A percentile compares a stretch with the other conserved stretches of the same genome.
Evolutionary conservation across 2,888 invertebrate species (phyloP).

Genomic region (Ceriagrion tenellum): DNA sequence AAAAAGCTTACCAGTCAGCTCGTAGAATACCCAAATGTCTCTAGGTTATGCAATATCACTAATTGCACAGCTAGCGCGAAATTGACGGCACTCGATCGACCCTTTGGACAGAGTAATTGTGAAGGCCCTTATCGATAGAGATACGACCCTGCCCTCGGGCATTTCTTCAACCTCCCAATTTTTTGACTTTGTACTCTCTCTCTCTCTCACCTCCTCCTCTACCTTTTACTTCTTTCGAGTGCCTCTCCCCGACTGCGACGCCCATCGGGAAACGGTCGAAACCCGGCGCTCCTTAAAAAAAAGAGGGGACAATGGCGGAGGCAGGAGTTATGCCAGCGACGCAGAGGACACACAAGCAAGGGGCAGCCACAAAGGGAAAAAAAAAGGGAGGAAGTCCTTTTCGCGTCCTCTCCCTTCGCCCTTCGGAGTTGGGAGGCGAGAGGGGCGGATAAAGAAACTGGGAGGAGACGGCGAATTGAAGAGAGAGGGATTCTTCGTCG

Average conservation of each 20-base stretch:
- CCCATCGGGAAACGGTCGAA: background rate
- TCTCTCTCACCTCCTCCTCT: background rate
- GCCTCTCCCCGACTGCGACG: background rate
- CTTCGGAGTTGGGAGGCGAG: background rate
- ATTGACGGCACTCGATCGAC: too few relatives aligned
- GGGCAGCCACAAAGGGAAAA: background rate
- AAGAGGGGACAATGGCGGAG: background rate
- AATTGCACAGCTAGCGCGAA: too few relatives aligned
- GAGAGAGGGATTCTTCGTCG: conserved; percentile 1
- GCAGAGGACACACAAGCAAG: background rate
- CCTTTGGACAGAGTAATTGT: too few relatives aligned
- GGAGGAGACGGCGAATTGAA: background rate
- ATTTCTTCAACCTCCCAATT: too few relatives aligned
- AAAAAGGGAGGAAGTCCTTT: background rate
- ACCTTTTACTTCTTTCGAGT: background rate
- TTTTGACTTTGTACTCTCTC: background rate
- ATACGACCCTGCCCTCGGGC: too few relatives aligned
- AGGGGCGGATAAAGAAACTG: background rate
- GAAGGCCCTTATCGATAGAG: too few relatives aligned
- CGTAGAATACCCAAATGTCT: too few relatives aligned
- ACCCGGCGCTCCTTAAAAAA: background rate
- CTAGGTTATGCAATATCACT: too few relatives aligned
- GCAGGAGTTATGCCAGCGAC: background rate
- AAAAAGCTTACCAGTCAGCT: too few relatives aligned
- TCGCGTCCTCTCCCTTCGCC: background rate